Conservation (phyloP, 2,888 invertebrate genomes). For the Polyploca ridens region DNA sequence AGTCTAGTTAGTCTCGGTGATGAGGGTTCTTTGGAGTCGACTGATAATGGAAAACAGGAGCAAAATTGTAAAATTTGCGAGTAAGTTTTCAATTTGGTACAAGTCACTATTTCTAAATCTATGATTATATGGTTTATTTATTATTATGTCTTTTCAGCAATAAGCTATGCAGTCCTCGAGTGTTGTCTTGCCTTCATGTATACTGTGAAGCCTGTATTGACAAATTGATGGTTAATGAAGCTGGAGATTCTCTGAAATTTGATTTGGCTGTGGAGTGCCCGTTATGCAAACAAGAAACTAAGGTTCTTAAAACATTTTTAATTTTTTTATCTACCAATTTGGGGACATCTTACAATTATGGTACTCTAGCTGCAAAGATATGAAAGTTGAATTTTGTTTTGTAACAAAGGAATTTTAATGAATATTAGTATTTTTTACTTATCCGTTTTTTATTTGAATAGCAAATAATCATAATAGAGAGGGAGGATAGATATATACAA, state of each 20-base stretch:
- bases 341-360: not conserved
- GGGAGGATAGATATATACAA: too few relatives aligned
- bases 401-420: too few relatives aligned
- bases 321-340: not conserved
- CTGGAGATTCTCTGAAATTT: constrained; percentile 86
- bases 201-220: constrained; percentile 97
- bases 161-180: constrained; percentile 92
- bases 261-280: constrained; percentile 90
- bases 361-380: not conserved
- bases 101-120: not conserved
- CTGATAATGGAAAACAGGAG: constrained; percentile 81
- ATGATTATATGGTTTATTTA: constrained; percentile 16
- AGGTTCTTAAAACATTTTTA: constrained; percentile 72
- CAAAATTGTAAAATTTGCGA: constrained; percentile 88
- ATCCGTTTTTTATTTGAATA: too few relatives aligned
- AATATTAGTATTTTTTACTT: too few relatives aligned
- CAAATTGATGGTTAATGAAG: constrained; percentile 89
- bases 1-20: constrained; percentile 77
- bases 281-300: constrained; percentile 93
- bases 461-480: too few relatives aligned
- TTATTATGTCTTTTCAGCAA: constrained; percentile 77
- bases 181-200: constrained; percentile 96
- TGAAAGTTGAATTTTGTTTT: too few relatives aligned
- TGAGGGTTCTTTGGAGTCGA: constrained; percentile 80
- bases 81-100: constrained; percentile 70